Base-by-base conservation (phyloP, 2,888 invertebrate species). In the Rhagonycha lutea region DNA sequence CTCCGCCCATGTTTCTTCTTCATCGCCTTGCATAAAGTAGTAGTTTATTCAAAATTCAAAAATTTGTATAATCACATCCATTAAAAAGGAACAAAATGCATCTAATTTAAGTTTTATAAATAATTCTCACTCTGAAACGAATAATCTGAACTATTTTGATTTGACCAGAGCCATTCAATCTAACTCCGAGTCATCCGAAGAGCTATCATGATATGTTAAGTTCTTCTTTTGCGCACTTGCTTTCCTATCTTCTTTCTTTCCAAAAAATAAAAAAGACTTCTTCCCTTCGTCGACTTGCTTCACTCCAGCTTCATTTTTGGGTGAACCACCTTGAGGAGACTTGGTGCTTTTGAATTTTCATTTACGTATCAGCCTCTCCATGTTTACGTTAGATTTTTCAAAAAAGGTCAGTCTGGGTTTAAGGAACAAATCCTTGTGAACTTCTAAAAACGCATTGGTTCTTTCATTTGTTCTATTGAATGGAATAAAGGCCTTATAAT, bases 1-100 rank as follows among this genome's bases (percentile, higher is more conserved):
- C 87, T 98, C 98, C 26, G 98, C 98, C 98, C 98, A 98, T 91
- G 98, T 98, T 86, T 98, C 98, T 88, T 98, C 98, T 88, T 98
- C 98, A 83, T 98, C 98, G 73, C 98, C 98, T 86, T 97, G 95
- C 87, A n/a, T n/a, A n/a, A n/a, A n/a, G n/a, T n/a, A n/a, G n/a
- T n/a, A n/a, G n/a, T n/a, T n/a, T n/a, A n/a, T n/a, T n/a, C n/a
- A n/a, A n/a, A n/a, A n/a, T n/a, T n/a, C n/a, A n/a, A n/a, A n/a
- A n/a, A n/a, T n/a, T n/a, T n/a, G n/a, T n/a, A n/a, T n/a, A n/a
- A n/a, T n/a, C n/a, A n/a, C n/a, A 24, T 24, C 24, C 24, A 24
- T 24, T 24, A 4, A 24, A 24, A 4, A 24, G 24, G 24, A 24
- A 2, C 24, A 26, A 26, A 3, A 26, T 26, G 26, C 26, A 26